Evolutionary conservation across 2,888 invertebrate genomes (phyloP).

Genomic region (Nipponacmea schrenckii): DNA sequence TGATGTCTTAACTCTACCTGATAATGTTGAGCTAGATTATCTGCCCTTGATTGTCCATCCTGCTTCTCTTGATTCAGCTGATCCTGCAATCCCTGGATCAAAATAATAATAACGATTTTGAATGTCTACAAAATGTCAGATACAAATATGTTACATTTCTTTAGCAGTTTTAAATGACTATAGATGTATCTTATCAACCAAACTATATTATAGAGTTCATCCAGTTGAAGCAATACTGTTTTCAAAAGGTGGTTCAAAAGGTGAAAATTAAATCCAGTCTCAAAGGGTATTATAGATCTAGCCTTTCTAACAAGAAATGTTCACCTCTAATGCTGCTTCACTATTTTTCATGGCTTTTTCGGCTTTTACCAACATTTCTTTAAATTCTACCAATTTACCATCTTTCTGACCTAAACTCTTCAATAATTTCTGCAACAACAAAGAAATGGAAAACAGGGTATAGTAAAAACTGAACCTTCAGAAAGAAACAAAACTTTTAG

Average conservation of each 20-base stretch:
- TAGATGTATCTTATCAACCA: too few relatives aligned
- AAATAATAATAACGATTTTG: too few relatives aligned
- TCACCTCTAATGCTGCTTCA: constrained; percentile 55
- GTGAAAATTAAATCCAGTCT: too few relatives aligned
- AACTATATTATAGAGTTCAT: too few relatives aligned
- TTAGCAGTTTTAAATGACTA: too few relatives aligned
- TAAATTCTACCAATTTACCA: constrained; percentile 53
- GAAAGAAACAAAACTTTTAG: too few relatives aligned
- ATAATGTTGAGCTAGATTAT: constrained; percentile 31
- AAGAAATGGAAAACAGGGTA: constrained; percentile 7
- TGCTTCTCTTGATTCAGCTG: constrained; percentile 45
- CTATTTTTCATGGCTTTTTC: constrained; percentile 52
- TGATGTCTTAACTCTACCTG: too few relatives aligned
- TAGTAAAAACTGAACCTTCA: neutral
- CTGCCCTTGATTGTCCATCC: constrained; percentile 24
- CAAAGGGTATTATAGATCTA: too few relatives aligned
- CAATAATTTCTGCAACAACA: constrained; percentile 43
- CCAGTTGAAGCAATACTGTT: too few relatives aligned
- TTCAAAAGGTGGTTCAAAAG: too few relatives aligned
- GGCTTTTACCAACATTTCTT: constrained; percentile 50
- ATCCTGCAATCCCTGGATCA: constrained; percentile 42
- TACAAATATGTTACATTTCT: too few relatives aligned
- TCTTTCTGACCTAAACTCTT: constrained; percentile 52
- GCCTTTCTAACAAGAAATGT: constrained; percentile 11
- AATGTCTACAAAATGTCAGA: too few relatives aligned